Base-by-base conservation (phyloP, 2,113 vertebrate species). In the Eretmochelys imbricata region DNA sequence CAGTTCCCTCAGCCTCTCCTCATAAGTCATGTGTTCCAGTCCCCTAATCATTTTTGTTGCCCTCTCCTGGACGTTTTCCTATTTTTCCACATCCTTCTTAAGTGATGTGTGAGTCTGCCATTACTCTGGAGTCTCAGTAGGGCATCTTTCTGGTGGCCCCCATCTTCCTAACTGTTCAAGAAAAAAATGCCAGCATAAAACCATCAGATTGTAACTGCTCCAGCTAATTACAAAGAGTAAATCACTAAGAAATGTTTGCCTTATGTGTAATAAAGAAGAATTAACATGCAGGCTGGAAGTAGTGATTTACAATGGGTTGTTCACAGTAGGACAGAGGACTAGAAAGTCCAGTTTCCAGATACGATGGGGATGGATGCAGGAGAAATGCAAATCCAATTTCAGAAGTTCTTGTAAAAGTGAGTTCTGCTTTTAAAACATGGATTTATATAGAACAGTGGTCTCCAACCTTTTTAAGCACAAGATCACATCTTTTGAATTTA, bases 231-330 rank as follows among this genome's bases (percentile, higher is more conserved):
- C 72, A 76, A 76, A 76, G 72, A 76, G 72, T 46, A 27, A 13
- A 76, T 76, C 22, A 46, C 72, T 76, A 46, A 69, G 59, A 20
- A 80, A 54, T 62, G 91, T 93, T 89, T 65, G 49, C 42, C 78
- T 96, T 92, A 19, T 85, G 65, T 91, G 31, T 89, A 65, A 49
- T 51, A 79, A 89, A 84, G 62, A 46, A 84, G 92, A 48, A 59
- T 86, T 57, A 11, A 9, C 57, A 54, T 6, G 12, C 7, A 17
- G 5, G 87, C 46, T 38, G 89, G 53, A 84, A 94, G 82, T 35
- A 29, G 25, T 50, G 80, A 78, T 75, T 50, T 65, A 48, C 55
- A 62, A 48, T 78, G 38, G 51, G 11, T 75, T 55, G 62, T 83
- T 38, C 29, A 10, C 49, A 79, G 35, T 53, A 49, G 62, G 90